These are phyloP conservation scores for Alcis repandata DNA, from an alignment of 2,888 invertebrate species.

Conservation along the genomic window DNA sequence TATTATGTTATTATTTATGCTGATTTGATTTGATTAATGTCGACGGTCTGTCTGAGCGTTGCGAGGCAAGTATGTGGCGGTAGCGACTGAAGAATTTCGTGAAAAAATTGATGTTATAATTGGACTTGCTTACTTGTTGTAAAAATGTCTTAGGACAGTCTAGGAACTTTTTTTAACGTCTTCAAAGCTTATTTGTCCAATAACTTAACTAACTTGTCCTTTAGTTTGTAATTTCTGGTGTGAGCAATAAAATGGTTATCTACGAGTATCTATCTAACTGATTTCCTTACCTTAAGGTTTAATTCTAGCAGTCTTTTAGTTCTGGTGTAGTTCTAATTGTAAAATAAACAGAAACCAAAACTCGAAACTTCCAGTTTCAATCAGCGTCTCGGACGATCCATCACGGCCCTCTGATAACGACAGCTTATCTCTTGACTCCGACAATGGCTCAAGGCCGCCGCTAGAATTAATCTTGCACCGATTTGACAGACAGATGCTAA, in stretches of 20 bases:
- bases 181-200: too few species aligned
- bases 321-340: too few species aligned
- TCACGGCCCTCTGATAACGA: constrained; percentile 25
- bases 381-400: constrained; percentile 13
- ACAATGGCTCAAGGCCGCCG: constrained; percentile 22
- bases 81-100: not conserved
- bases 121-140: not conserved
- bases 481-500: constrained; percentile 22
- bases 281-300: too few species aligned
- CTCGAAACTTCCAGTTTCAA: constrained; percentile 1
- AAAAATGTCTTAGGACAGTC: too few species aligned
- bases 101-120: not conserved
- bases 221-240: too few species aligned
- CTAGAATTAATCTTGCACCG: constrained; percentile 31
- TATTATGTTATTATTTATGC: too few species aligned
- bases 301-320: too few species aligned
- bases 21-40: constrained; percentile 30
- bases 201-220: too few species aligned
- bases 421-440: constrained; percentile 21
- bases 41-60: constrained; percentile 7
- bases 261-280: too few species aligned
- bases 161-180: too few species aligned
- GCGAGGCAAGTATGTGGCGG: not conserved
- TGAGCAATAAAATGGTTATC: too few species aligned
- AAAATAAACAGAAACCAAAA: not conserved